phyloP scores from a whole-genome alignment of 2,797 vertebrate species.

The Spinibarbus caldwelli region DNA sequence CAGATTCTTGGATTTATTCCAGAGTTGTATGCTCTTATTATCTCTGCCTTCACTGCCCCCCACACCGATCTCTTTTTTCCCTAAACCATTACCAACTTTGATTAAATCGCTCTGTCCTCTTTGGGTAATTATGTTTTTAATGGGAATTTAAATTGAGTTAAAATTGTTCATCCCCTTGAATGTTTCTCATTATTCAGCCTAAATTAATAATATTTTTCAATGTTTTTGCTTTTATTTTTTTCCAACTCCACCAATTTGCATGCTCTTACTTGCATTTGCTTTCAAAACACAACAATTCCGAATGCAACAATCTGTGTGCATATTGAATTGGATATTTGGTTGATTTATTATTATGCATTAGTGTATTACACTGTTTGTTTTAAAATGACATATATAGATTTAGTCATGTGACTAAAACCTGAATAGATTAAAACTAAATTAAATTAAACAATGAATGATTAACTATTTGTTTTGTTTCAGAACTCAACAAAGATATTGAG shows the following conservation, averaged over 20 bases:
- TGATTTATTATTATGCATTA: conserved; percentile 16
- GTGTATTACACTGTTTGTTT: conserved; percentile 13
- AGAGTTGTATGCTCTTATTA: background rate
- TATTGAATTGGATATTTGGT: background rate
- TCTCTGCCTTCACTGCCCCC: background rate
- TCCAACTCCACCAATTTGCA: background rate
- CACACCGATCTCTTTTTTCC: conserved; percentile 13
- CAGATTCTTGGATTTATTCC: conserved; percentile 18
- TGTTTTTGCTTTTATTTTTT: background rate
- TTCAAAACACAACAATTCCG: background rate
- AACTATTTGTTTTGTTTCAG: conserved; percentile 31
- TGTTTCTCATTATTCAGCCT: conserved; percentile 59
- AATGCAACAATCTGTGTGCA: background rate
- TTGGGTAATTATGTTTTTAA: conserved; percentile 71
- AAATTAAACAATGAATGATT: conserved; percentile 51
- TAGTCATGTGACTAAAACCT: background rate
- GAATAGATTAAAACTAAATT: conserved; percentile 26
- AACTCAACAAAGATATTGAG: background rate
- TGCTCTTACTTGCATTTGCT: conserved; percentile 14
- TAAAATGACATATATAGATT: conserved; percentile 27
- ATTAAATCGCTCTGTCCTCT: conserved; percentile 68
- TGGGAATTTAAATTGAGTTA: conserved; percentile 69
- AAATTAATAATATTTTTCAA: conserved; percentile 56
- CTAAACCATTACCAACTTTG: conserved; percentile 44
- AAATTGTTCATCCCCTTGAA: conserved; percentile 62